Percentiles rank a stretch among this genome's conserved stretches.
Conservation (phyloP, 2,888 invertebrate species). For the Conops quadrifasciatus region DNA sequence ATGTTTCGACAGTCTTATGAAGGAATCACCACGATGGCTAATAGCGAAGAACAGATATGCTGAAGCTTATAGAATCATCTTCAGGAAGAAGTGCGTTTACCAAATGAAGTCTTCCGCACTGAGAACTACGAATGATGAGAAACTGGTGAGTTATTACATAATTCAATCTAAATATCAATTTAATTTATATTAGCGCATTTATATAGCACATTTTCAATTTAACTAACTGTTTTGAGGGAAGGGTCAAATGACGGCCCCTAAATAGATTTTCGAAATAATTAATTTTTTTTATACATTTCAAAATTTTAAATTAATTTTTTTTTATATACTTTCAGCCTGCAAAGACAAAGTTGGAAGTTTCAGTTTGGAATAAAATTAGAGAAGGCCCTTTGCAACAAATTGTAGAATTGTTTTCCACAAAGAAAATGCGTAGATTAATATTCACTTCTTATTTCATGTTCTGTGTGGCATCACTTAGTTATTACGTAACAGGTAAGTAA, state of each 20-base stretch:
- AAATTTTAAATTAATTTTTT: not conserved
- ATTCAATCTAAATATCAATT: too few relatives aligned
- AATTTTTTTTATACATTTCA: not conserved
- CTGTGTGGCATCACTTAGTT: constrained; percentile 62
- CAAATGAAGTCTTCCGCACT: constrained; percentile 46
- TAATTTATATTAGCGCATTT: too few relatives aligned
- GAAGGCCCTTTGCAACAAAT: constrained; percentile 61
- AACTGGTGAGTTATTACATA: constrained; percentile 50
- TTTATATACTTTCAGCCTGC: not conserved
- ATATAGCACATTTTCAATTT: too few relatives aligned
- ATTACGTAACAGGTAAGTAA: constrained; percentile 65
- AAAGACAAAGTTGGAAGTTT: constrained; percentile 23
- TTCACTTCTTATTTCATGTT: constrained; percentile 65
- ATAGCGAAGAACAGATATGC: constrained; percentile 65
- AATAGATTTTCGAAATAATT: not conserved
- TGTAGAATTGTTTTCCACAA: constrained; percentile 56
- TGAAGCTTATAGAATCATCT: constrained; percentile 64
- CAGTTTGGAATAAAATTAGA: constrained; percentile 53
- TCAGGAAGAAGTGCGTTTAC: constrained; percentile 59
- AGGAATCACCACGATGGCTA: constrained; percentile 69
- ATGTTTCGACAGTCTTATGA: constrained; percentile 55
- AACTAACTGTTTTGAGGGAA: too few relatives aligned
- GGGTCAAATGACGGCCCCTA: too few relatives aligned
- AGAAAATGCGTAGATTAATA: constrained; percentile 58
- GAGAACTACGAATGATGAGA: constrained; percentile 50